phyloP scores from a whole-genome alignment of 2,888 invertebrate genomes.

The Idaea aversata region DNA sequence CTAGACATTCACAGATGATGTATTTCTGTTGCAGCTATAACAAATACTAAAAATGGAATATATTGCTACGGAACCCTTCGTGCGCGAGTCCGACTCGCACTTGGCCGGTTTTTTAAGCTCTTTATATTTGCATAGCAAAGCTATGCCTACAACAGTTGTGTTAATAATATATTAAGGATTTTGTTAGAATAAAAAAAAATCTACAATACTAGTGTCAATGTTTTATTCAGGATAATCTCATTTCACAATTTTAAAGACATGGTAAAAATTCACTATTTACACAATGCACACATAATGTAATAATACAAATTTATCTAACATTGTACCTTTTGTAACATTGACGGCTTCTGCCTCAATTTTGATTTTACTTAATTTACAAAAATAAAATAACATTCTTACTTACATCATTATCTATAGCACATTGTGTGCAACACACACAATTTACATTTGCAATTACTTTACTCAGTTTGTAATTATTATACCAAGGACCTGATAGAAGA shows the following conservation, averaged over 20 bases:
- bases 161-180: slow-evolving; percentile 9
- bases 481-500: slow-evolving; percentile 15
- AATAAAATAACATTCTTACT: slow-evolving; percentile 72
- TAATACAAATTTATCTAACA: slow-evolving; percentile 67
- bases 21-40: no score
- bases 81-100: no score
- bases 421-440: slow-evolving; percentile 59
- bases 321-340: slow-evolving; percentile 73
- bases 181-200: slow-evolving; percentile 22
- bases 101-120: no score
- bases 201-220: slow-evolving; percentile 58
- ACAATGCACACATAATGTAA: slow-evolving; percentile 63
- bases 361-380: slow-evolving; percentile 65
- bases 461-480: slow-evolving; percentile 23
- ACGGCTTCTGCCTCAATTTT: slow-evolving; percentile 57
- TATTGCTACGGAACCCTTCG: no score
- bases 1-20: no score
- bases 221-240: slow-evolving; percentile 77
- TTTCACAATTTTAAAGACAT: slow-evolving; percentile 73
- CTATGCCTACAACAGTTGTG: background rate
- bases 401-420: slow-evolving; percentile 69
- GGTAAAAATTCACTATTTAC: slow-evolving; percentile 77
- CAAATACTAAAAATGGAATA: no score
- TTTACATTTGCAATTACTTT: slow-evolving; percentile 40
- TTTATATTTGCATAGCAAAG: no score